phyloP scores from a whole-genome alignment of 2,888 invertebrate species.

The Nomada fabriciana region DNA sequence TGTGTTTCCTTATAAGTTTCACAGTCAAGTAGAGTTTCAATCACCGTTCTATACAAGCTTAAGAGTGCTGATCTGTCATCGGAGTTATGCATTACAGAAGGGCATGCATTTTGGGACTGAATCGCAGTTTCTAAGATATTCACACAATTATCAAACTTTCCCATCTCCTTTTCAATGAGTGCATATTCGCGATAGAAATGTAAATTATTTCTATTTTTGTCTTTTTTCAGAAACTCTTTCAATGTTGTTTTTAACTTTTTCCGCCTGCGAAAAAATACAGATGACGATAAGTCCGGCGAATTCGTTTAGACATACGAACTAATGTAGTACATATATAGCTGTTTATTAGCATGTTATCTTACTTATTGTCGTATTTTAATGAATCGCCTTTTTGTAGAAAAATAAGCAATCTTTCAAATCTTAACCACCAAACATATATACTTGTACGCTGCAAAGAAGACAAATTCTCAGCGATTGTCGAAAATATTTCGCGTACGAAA shows the following conservation, averaged over 20 bases:
- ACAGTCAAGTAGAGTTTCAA: constrained; percentile 77
- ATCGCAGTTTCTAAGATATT: constrained; percentile 86
- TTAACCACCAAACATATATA: constrained; percentile 88
- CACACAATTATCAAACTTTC: constrained; percentile 84
- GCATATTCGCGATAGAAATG: constrained; percentile 88
- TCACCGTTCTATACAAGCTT: constrained; percentile 83
- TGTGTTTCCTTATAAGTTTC: constrained; percentile 67
- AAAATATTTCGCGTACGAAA: constrained; percentile 85
- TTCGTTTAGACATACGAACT: not conserved
- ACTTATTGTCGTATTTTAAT: constrained; percentile 81
- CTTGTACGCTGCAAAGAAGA: constrained; percentile 84
- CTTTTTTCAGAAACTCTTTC: constrained; percentile 86
- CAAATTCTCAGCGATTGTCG: constrained; percentile 85
- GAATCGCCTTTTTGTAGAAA: constrained; percentile 84
- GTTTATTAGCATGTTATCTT: constrained; percentile 12
- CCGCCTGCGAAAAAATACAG: constrained; percentile 72
- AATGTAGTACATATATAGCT: not conserved
- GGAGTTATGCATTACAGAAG: constrained; percentile 68
- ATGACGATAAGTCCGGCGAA: not conserved
- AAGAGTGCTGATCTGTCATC: constrained; percentile 82
- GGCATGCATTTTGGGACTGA: constrained; percentile 75
- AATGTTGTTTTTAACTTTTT: constrained; percentile 85
- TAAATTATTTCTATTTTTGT: constrained; percentile 86
- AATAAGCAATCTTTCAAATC: constrained; percentile 87
- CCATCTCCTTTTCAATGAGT: constrained; percentile 86